Base-by-base conservation (phyloP, 2,113 vertebrate species). In the Poecile atricapillus region DNA sequence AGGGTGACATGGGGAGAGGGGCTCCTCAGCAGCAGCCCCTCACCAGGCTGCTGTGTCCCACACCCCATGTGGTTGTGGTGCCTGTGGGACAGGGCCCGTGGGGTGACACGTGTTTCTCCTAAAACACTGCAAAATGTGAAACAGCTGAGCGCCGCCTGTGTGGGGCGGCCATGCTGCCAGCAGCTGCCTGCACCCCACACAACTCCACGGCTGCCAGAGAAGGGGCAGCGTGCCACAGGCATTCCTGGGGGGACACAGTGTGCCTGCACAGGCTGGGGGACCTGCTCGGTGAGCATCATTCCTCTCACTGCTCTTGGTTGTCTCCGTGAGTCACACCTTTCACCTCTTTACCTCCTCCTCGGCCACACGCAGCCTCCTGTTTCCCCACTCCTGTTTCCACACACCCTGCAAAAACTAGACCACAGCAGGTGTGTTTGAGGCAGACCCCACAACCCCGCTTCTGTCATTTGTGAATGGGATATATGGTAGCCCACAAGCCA, bases 201-300 rank as follows among this genome's bases (percentile, higher is more conserved):
- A 70, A 12, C 11, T 30, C 33, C n/a, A 24, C 0, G 14, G 73
- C 59, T 89, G 28, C 52, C 68, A 28, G 22, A 0, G 37, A 37
- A 0, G 7, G 44, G 43, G 8, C 28, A 62, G 27, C 1, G 2
- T 44, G 58, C 13, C 6, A 5, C 20, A 15, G 0, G 1, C 8
- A 4, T 39, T 37, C 46, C 59, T 3, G 19, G 10, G 23, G 23
- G 41, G 20, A 4, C 35, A 83, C 7, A 1, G 30, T n/a, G 37
- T 6, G 41, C 24, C 23, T 3, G 1, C 2, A 6, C 43, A n/a
- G 62, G 27, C 33, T 11, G 6, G 15, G 30, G 25, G 4, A 30
- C 12, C 37, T 69, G 59, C 24, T 21, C 11, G 37, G 8, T 16
- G 14, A 83, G 22, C 55, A 50, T 56, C 39, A 9, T 20, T 53